These are phyloP conservation scores for Molorchus minor DNA, from an alignment of 2,888 invertebrate species.

Conservation along the genomic window DNA sequence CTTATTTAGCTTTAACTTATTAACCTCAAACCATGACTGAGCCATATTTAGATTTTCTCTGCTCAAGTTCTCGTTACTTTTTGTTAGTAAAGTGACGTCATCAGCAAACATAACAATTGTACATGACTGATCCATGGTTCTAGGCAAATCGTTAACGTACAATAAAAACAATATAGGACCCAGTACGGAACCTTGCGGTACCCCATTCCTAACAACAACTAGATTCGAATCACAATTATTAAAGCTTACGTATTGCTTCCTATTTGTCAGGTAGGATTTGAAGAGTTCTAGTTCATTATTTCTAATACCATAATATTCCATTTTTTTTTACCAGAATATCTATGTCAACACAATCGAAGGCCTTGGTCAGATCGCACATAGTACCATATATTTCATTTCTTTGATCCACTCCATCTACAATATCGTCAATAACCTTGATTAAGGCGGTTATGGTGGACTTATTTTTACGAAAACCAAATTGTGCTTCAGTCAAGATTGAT, in stretches of 20 bases:
- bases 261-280: neutral
- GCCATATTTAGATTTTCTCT: no score
- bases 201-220: no score
- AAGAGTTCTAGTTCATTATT: neutral
- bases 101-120: no score
- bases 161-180: no score
- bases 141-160: no score
- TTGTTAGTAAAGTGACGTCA: no score
- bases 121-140: no score
- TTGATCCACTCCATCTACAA: neutral
- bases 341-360: constrained; percentile 1
- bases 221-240: no score
- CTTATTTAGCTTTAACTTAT: no score
- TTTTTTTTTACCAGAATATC: neutral
- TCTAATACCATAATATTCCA: neutral
- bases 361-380: constrained; percentile 5
- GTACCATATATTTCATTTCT: neutral
- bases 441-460: neutral
- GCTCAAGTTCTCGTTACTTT: no score
- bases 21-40: no score
- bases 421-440: neutral
- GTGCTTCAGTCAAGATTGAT: neutral
- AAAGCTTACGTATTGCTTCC: constrained; percentile 6
- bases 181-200: no score
- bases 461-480: neutral